Conservation (phyloP, 1,140 invertebrate species). For the Drosophila obscura region DNA sequence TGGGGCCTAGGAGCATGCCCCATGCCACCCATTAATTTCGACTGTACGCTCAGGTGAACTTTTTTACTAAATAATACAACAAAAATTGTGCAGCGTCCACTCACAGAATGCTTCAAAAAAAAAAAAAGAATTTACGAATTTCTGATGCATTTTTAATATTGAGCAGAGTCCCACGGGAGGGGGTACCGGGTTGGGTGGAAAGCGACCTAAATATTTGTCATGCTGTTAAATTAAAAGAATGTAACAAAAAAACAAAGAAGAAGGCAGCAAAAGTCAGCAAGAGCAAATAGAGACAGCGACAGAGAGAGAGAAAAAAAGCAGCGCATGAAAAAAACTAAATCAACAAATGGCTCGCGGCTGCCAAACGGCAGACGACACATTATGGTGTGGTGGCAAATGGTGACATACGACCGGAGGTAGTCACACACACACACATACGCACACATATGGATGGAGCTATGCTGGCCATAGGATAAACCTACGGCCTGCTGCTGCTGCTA, state of each 20-base stretch:
- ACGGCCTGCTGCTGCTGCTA: conserved; percentile 54
- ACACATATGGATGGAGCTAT: conserved; percentile 7
- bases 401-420: conserved; percentile 79
- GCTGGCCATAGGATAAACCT: conserved; percentile 51
- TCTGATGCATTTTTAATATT: conserved; percentile 71
- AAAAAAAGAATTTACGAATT: conserved; percentile 40
- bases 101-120: conserved; percentile 15
- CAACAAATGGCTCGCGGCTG: conserved; percentile 62
- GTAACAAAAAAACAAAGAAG: conserved; percentile 18
- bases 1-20: conserved; percentile 15
- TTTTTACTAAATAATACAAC: conserved; percentile 68
- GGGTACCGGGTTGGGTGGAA: background rate
- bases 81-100: conserved; percentile 42
- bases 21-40: conserved; percentile 60
- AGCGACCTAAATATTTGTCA: conserved; percentile 75
- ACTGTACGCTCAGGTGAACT: conserved; percentile 67
- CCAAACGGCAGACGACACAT: conserved; percentile 46
- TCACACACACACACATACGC: conserved; percentile 39
- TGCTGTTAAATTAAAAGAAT: conserved; percentile 67
- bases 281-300: conserved; percentile 3
- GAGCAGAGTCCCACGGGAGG: conserved; percentile 1
- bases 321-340: conserved; percentile 48
- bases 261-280: conserved; percentile 26
- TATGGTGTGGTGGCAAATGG: conserved; percentile 68
- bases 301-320: conserved; percentile 20